Base-by-base conservation (phyloP, 2,888 invertebrate species). In the Carpatolechia fugitivella region DNA sequence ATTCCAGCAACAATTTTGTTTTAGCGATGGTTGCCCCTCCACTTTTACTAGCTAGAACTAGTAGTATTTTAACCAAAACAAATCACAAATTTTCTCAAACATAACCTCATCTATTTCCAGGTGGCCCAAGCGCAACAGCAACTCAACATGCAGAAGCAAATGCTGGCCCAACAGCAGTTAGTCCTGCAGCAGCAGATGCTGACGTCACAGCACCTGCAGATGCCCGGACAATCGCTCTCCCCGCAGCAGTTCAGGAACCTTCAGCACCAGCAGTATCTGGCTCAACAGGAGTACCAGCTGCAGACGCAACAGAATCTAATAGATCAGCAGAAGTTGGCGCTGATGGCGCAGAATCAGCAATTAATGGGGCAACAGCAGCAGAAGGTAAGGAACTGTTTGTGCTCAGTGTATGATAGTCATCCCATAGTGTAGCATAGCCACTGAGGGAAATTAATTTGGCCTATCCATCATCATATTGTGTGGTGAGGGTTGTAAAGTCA, bases 241-340 rank as follows among this genome's bases (percentile, higher is more conserved):
- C 92, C 81, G 24, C 90, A 84, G 46, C 88, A 82, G 54, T 79
- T 86, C 13, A 72, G 87, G 31, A 85, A 85, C 53, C 70, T 89
- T 16, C 87, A 87, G 62, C 86, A 89, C 44, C 91, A 92, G 56
- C 91, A 91, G 63, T 91, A 88, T 63, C 75, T 91, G 52, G 84
- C 88, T 0, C 91, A 91, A 54, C 91, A 91, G 63, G 91, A 91
- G 62, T 69, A 85, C 38, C 86, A 91, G 53, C 75, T 91, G 13
- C 91, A 92, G 55, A 86, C 87, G 13, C 91, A 92, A 58, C 92
- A 91, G 60, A 92, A 92, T 63, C 82, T 91, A 33, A 88, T 92
- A 51, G 92, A 92, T 63, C 92, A 92, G 63, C 91, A 91, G 67
- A 90, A 89, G 52, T 74, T 92, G 35, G 85, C 91, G 0, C 80